Evolutionary conservation across 2,888 invertebrate genomes (phyloP).

Genomic region (Rhingia campestris): DNA sequence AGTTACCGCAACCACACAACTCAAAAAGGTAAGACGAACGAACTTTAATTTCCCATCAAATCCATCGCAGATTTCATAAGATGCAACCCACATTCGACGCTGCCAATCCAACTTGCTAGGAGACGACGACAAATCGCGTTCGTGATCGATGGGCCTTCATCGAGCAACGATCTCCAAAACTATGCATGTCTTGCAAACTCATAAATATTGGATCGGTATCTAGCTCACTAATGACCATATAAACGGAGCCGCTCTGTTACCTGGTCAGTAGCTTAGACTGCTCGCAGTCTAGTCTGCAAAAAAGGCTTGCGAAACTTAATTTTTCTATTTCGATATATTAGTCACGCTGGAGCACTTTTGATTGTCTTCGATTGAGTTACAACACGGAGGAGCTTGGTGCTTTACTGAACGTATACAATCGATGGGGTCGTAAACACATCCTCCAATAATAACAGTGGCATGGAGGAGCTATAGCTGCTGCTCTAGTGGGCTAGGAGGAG

Average conservation of each 20-base stretch:
- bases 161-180: constrained; percentile 32
- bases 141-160: constrained; percentile 25
- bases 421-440: constrained; percentile 13
- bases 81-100: constrained; percentile 18
- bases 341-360: constrained; percentile 63
- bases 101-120: constrained; percentile 3
- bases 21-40: constrained; percentile 44
- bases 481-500: background rate
- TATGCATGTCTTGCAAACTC: constrained; percentile 36
- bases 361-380: constrained; percentile 31
- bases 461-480: background rate
- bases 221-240: constrained; percentile 32
- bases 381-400: constrained; percentile 20
- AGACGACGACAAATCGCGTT: constrained; percentile 19
- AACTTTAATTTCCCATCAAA: constrained; percentile 58
- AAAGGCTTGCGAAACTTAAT: constrained; percentile 47
- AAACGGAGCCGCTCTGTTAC: constrained; percentile 4
- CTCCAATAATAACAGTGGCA: background rate
- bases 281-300: constrained; percentile 6
- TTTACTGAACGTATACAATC: constrained; percentile 45
- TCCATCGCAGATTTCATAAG: constrained; percentile 50
- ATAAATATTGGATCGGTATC: constrained; percentile 46
- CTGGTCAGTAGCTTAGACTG: constrained; percentile 47
- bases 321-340: constrained; percentile 62
- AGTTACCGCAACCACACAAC: constrained; percentile 44